These are phyloP conservation scores for Dicyrtoma fusca DNA, from an alignment of 2,888 invertebrate genomes.

Conservation along the genomic window DNA sequence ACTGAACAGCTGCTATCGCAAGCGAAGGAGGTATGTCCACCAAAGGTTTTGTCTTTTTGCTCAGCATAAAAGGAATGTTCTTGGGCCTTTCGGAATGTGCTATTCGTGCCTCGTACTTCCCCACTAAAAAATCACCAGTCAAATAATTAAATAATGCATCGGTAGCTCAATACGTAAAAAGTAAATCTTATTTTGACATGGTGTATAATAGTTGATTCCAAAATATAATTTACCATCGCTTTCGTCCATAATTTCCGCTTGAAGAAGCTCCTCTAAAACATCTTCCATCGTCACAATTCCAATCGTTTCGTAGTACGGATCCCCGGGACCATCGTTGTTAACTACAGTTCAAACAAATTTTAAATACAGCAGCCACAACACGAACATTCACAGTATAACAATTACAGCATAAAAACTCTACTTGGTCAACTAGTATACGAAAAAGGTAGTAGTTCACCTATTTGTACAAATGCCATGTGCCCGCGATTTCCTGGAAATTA, in stretches of 20 bases:
- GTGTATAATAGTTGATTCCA: too few species aligned
- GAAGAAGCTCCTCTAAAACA: conserved; percentile 96
- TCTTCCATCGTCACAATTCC: conserved; percentile 97
- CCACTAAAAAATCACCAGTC: background rate
- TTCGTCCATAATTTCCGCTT: conserved; percentile 97
- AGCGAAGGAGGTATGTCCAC: conserved; percentile 40
- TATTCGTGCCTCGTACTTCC: conserved; percentile 5
- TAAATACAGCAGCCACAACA: background rate
- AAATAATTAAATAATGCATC: background rate
- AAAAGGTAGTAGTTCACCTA: conserved; percentile 58
- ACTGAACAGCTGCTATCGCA: conserved; percentile 40
- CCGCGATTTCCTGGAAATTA: conserved; percentile 79
- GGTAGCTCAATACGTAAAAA: too few species aligned
- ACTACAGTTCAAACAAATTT: conserved; percentile 61
- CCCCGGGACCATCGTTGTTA: conserved; percentile 88
- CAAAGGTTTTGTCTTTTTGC: conserved; percentile 66
- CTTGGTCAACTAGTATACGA: background rate
- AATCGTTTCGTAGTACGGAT: conserved; percentile 91
- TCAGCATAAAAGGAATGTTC: conserved; percentile 54
- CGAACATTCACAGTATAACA: background rate
- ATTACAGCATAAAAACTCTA: background rate
- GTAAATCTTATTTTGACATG: too few species aligned
- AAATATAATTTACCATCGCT: conserved; percentile 96
- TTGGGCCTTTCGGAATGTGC: conserved; percentile 28
- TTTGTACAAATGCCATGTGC: conserved; percentile 95